These are phyloP conservation scores for Agelaius tricolor DNA, from an alignment of 2,113 vertebrate species.

Conservation along the genomic window DNA sequence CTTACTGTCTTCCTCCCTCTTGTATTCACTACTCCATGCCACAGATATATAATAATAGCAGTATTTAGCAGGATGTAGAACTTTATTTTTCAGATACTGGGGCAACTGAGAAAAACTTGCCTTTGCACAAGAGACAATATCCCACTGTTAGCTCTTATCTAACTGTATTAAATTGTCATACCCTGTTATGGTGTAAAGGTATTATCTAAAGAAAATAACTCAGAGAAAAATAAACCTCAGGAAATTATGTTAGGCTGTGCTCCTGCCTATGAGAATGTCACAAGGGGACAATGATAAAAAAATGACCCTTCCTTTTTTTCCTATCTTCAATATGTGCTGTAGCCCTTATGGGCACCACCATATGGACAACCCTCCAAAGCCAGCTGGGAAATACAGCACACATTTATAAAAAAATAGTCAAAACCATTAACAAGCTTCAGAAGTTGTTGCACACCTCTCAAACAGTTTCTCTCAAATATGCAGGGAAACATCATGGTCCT, in stretches of 20 bases:
- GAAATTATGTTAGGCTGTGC: not conserved
- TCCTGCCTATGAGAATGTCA: not conserved
- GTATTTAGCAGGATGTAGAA: not conserved
- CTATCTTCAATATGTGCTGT: not conserved
- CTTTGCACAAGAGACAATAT: not conserved
- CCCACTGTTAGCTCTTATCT: not conserved
- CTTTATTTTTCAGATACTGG: not conserved
- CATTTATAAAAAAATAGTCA: not conserved
- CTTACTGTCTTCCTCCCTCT: not conserved
- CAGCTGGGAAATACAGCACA: not conserved
- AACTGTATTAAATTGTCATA: not conserved
- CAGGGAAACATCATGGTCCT: not conserved
- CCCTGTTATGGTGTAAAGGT: not conserved
- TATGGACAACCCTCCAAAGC: not conserved
- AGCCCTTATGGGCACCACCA: not conserved
- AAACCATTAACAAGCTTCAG: not conserved
- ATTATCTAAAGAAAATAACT: constrained; percentile 7
- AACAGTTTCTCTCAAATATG: not conserved
- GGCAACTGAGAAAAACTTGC: not conserved
- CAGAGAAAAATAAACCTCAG: not conserved
- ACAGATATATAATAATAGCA: not conserved
- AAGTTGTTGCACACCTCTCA: not conserved
- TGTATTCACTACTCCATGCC: not conserved
- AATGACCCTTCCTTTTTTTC: not conserved
- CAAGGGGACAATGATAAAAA: not conserved